phyloP scores from a whole-genome alignment of 2,113 vertebrate species.

The Halcyon malimbica region DNA sequence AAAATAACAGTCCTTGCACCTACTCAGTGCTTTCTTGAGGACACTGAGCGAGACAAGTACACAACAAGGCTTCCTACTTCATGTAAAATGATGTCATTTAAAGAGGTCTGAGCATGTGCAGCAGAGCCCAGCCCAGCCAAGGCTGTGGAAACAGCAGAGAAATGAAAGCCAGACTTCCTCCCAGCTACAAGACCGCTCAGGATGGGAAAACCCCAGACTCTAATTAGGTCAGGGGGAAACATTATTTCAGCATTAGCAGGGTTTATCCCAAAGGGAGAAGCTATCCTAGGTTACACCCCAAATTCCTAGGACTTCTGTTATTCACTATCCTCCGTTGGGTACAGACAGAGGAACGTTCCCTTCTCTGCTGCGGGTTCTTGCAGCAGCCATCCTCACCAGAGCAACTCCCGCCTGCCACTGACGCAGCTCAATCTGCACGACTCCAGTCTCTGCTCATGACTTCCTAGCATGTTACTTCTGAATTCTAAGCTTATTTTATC shows the following conservation, averaged over 20 bases:
- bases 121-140: not conserved
- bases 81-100: slow-evolving; percentile 41
- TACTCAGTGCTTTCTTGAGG: not conserved
- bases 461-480: not conserved
- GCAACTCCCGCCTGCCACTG: not conserved
- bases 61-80: not conserved
- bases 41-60: not conserved
- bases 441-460: not conserved
- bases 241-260: slow-evolving; percentile 65
- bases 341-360: not conserved
- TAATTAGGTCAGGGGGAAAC: slow-evolving; percentile 61
- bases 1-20: not conserved
- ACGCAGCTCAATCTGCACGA: not conserved
- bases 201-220: slow-evolving; percentile 67
- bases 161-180: slow-evolving; percentile 70
- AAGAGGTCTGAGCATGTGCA: slow-evolving; percentile 50
- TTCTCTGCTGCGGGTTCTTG: not conserved
- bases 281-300: slow-evolving; percentile 50
- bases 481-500: not conserved
- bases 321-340: not conserved
- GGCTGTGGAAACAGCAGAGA: slow-evolving; percentile 49
- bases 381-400: not conserved
- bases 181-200: not conserved
- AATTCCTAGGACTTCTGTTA: slow-evolving; percentile 32
- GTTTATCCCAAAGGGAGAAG: slow-evolving; percentile 64